phyloP scores from a whole-genome alignment of 2,797 vertebrate species.

The Microcaecilia unicolor region DNA sequence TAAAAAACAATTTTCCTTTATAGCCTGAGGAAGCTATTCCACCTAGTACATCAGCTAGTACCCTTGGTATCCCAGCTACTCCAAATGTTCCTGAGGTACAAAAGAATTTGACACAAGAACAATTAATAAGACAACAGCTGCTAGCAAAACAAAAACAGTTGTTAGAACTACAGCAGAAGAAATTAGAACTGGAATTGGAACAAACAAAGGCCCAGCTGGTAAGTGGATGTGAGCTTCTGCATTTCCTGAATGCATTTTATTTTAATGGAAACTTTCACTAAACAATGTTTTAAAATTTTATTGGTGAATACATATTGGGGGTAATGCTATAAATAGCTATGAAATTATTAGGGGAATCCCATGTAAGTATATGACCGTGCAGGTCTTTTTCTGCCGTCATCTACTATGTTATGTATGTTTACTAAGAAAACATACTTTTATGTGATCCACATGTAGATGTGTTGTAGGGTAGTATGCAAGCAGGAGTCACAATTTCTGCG shows the following conservation, averaged over 20 bases:
- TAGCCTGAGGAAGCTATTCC: conserved; percentile 66
- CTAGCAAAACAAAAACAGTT: conserved; percentile 97
- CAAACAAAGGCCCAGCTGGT: conserved; percentile 97
- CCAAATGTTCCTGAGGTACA: conserved; percentile 60
- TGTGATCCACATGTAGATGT: too few relatives aligned
- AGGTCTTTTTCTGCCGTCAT: too few relatives aligned
- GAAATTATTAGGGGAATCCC: too few relatives aligned
- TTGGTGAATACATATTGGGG: too few relatives aligned
- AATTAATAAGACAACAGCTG: conserved; percentile 89
- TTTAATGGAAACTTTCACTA: too few relatives aligned
- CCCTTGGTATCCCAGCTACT: conserved; percentile 62
- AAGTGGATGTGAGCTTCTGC: conserved; percentile 36
- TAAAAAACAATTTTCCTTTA: conserved; percentile 31
- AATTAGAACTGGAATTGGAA: conserved; percentile 94
- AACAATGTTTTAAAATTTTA: too few relatives aligned
- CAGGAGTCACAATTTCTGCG: too few relatives aligned
- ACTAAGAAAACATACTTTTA: too few relatives aligned
- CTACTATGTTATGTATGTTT: too few relatives aligned
- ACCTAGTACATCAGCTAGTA: conserved; percentile 50
- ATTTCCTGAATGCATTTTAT: not conserved
- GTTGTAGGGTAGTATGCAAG: too few relatives aligned
- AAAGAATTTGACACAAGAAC: conserved; percentile 78
- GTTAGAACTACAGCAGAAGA: conserved; percentile 97
- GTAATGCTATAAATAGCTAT: too few relatives aligned
- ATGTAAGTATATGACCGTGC: too few relatives aligned